phyloP scores from a whole-genome alignment of 64 coral and sea anemone genomes.

The Montipora sp. region DNA sequence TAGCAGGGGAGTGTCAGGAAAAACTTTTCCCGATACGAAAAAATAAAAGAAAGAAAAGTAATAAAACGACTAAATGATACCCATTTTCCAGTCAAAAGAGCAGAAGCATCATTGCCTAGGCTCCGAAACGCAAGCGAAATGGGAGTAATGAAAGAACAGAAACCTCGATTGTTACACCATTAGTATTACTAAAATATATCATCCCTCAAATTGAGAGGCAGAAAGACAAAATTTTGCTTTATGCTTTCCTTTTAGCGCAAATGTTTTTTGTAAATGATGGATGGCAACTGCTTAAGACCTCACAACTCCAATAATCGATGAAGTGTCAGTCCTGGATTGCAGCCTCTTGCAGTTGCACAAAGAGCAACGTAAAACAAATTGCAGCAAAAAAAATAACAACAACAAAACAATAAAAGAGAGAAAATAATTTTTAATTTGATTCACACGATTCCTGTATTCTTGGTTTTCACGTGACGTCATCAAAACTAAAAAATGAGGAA shows the following conservation, averaged over 20 bases:
- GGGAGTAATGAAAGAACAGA: neutral
- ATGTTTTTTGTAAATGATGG: too few relatives aligned
- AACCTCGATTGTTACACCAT: neutral
- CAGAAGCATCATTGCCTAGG: neutral
- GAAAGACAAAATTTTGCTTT: neutral
- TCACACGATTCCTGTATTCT: neutral
- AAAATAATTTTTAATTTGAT: neutral
- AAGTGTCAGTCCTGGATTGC: neutral
- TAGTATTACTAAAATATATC: neutral
- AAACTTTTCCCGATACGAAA: too few relatives aligned
- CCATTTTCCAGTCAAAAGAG: too few relatives aligned
- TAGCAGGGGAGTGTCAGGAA: too few relatives aligned
- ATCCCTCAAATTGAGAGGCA: neutral
- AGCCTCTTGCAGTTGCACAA: neutral
- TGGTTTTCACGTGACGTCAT: too few relatives aligned
- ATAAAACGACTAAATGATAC: too few relatives aligned
- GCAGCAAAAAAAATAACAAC: neutral
- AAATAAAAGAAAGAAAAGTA: too few relatives aligned
- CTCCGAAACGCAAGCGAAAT: neutral
- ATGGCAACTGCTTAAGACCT: neutral
- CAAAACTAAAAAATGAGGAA: too few relatives aligned
- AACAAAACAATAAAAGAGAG: neutral
- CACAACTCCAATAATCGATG: neutral
- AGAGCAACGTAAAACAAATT: neutral
- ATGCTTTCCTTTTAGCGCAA: neutral